Evolutionary conservation across 2,888 invertebrate genomes (phyloP).

Genomic region (Frankliniella fusca): DNA sequence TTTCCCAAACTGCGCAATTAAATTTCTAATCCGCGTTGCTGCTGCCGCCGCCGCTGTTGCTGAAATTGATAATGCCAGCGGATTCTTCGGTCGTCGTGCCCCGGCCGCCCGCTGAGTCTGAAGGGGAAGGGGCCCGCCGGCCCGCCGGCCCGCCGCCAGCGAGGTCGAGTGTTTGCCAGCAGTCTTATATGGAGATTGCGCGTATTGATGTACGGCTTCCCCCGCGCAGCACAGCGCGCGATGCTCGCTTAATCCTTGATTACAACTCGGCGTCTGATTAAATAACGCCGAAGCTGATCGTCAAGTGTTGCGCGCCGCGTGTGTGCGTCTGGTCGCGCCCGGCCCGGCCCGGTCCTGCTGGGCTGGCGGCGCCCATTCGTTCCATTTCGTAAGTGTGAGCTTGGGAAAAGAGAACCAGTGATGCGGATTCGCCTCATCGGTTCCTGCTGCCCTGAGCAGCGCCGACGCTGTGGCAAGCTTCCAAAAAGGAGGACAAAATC

Average conservation of each 20-base stretch:
- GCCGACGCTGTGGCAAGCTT: neutral
- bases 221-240: neutral
- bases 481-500: neutral
- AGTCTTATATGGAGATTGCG: neutral
- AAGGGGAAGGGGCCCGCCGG: neutral
- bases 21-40: neutral
- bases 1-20: neutral
- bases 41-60: neutral
- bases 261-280: constrained; percentile 18
- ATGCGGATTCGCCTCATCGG: neutral
- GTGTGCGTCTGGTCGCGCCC: too few species aligned
- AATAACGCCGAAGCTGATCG: constrained; percentile 5
- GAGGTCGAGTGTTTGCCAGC: constrained; percentile 1
- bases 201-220: neutral
- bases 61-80: constrained; percentile 14
- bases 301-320: neutral
- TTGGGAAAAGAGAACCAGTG: too few species aligned
- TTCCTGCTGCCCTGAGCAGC: neutral
- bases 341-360: too few species aligned
- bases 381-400: too few species aligned
- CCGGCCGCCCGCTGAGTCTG: neutral
- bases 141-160: neutral
- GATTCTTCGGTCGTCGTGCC: neutral
- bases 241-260: constrained; percentile 4
- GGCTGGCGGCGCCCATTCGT: too few species aligned